Base-by-base conservation (phyloP, 2,797 vertebrate genomes). In the Halcyon smyrnensis region DNA sequence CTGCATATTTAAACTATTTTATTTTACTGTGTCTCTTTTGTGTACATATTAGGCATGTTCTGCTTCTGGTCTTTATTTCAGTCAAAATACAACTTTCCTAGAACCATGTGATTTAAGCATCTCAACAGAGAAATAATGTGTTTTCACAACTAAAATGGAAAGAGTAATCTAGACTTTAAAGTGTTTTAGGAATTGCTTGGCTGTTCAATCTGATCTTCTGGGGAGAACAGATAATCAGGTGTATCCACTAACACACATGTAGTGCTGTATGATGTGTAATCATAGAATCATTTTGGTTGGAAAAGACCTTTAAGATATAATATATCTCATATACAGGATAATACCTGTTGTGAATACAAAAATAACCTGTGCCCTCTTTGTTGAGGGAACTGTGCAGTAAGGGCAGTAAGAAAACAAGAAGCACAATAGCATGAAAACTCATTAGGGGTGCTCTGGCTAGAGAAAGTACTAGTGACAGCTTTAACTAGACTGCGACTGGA, bases 121-220 rank as follows among this genome's bases (percentile, higher is more conserved):
- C 57, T 73, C 62, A 41, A 50, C 28, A 81, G 54, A 74, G 20
- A 88, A 84, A 76, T 41, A 43, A 60, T 15, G 11, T 48, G 12
- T 70, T 86, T 88, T 95, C 77, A 81, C 50, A 95, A 70, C 76
- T 57, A 60, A 90, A 88, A 90, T 46, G 14, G 30, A 39, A 92
- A 80, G 81, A 88, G 4, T 67, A 60, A 77, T 71, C n/a, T 50
- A 63, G 43, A 30, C 27, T 63, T 76, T 8, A 57, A 53, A 24
- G 39, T 80, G 39, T 28, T 89, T 81, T 53, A 64, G 41, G 74
- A 74, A 30, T 53, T 84, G 18, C 34, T 82, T 90, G 48, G 56
- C 39, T 90, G 64, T 81, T 92, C 69, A 76, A 11, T 69, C 51
- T 56, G 36, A 43, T 39, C 65, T 91, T 87, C 75, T 84, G 51